Base-by-base conservation (phyloP, 1,140 invertebrate genomes). In the Maniola jurtina region DNA sequence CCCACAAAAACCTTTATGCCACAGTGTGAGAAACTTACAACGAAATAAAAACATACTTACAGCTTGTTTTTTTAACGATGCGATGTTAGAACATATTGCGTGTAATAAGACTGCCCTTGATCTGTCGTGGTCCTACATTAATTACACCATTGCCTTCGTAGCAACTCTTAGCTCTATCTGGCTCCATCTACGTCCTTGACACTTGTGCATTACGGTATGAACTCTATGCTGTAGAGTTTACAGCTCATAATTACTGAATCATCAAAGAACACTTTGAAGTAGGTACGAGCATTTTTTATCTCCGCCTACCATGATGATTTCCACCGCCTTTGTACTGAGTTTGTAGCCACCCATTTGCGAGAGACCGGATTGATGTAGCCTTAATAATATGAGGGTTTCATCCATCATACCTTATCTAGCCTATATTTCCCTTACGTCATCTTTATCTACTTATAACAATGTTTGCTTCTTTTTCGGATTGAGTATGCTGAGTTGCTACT, bases 61-160 rank as follows among this genome's bases (percentile, higher is more conserved):
- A 59, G 38, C 14, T 40, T 15, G 13, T 16, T 15, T 58, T 38
- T 14, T 15, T 10, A 40, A n/a, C n/a, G n/a, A n/a, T n/a, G n/a
- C 15, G 14, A 10, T 10, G 36, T 40, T 40, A 16, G 56, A 36
- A 13, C 56, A 52, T 52, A 25, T 25, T 25, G 48, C 10, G 14
- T 52, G 16, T 52, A 52, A 52, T 52, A 52, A 52, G 14, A 48
- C 54, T 42, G 45, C 67, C 68, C 68, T 66, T 70, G 52, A 52
- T 62, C 15, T 48, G 35, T 14, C 35, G 45, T 33, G 33, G 14
- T 56, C 50, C 55, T 36, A 66, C 64, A 56, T 66, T 64, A 60
- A 63, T 63, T 66, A 38, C 38, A 65, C 59, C 66, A 68, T 70
- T 68, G 71, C 69, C 71, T 66, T 61, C 52, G 57, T 70, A 65